These are phyloP conservation scores for Trichoplusia ni DNA, from an alignment of 1,140 invertebrate genomes.

Conservation along the genomic window DNA sequence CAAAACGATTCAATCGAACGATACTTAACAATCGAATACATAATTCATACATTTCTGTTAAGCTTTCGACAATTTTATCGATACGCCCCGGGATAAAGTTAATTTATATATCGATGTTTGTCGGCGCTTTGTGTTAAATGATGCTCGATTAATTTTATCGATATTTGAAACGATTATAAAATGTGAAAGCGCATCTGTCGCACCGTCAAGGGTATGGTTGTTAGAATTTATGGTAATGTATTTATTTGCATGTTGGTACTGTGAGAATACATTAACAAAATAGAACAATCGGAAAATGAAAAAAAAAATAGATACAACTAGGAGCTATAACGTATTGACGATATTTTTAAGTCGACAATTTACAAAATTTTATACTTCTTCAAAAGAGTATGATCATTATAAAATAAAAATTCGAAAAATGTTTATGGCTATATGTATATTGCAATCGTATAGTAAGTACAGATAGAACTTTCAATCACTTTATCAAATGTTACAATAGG, in stretches of 20 bases:
- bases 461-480: too few species aligned
- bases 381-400: too few species aligned
- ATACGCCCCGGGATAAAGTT: slow-evolving; percentile 34
- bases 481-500: background rate
- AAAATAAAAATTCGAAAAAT: too few species aligned
- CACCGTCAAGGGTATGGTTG: slow-evolving; percentile 6
- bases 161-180: slow-evolving; percentile 44
- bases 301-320: background rate
- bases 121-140: slow-evolving; percentile 36
- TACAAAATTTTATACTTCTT: too few species aligned
- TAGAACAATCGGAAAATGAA: background rate
- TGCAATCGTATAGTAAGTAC: too few species aligned
- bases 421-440: too few species aligned
- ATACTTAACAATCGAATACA: slow-evolving; percentile 27
- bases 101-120: slow-evolving; percentile 42
- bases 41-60: slow-evolving; percentile 37
- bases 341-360: too few species aligned
- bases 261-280: too few species aligned
- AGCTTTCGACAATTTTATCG: slow-evolving; percentile 40
- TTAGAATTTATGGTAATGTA: slow-evolving; percentile 29
- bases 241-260: slow-evolving; percentile 15
- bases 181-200: slow-evolving; percentile 33
- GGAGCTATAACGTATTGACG: too few species aligned
- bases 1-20: slow-evolving; percentile 28
- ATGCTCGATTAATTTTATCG: slow-evolving; percentile 51